Conservation (phyloP, 2,797 vertebrate species). For the Borostomias antarcticus region DNA sequence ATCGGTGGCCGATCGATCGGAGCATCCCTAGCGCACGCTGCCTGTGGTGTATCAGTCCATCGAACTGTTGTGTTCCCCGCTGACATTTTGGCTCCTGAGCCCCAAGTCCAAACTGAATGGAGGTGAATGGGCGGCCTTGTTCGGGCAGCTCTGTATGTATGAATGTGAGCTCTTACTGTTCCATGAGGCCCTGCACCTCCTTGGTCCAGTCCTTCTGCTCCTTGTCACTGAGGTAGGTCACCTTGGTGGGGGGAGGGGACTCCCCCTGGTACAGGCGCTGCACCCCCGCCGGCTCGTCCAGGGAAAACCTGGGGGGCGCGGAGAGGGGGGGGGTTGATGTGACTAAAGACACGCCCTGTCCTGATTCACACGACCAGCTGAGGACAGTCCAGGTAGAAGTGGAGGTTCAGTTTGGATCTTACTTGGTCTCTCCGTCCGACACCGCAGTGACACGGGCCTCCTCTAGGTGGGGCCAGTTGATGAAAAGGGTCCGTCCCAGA, state of each 20-base stretch:
- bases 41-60: too few species aligned
- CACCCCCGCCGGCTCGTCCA: constrained; percentile 85
- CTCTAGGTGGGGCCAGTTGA: constrained; percentile 98
- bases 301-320: constrained; percentile 78
- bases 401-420: constrained; percentile 45
- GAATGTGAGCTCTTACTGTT: constrained; percentile 88
- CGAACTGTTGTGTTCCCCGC: too few species aligned
- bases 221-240: constrained; percentile 83
- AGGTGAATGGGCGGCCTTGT: too few species aligned
- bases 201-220: constrained; percentile 91
- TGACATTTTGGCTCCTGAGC: too few species aligned
- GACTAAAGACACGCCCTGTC: too few species aligned
- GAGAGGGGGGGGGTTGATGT: too few species aligned
- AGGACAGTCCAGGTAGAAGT: too few species aligned
- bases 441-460: constrained; percentile 92
- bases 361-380: too few species aligned
- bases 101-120: too few species aligned
- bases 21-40: too few species aligned
- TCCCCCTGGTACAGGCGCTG: constrained; percentile 83
- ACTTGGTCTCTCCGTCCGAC: constrained; percentile 92
- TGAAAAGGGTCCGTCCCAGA: constrained; percentile 88
- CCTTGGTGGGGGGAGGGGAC: constrained; percentile 83
- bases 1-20: too few species aligned
- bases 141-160: background rate
- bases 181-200: constrained; percentile 90